Conservation (phyloP, 2,113 vertebrate species). For the Pandion haliaetus region DNA sequence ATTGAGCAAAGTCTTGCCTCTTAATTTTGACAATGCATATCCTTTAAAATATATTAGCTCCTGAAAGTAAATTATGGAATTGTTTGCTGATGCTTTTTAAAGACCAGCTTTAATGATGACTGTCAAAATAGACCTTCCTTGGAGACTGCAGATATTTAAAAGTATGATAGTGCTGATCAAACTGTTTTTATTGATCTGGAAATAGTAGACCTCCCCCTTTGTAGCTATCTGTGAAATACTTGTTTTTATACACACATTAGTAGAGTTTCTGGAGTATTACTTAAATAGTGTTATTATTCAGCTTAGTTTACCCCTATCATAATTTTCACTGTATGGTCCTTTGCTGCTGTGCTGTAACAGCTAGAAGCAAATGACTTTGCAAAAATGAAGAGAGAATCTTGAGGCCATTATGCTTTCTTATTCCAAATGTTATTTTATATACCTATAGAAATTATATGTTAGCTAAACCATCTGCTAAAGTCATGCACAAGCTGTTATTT, state of each 20-base stretch:
- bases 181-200: background rate
- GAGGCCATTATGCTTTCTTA: slow-evolving; percentile 35
- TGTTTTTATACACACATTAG: background rate
- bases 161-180: background rate
- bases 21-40: background rate
- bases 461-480: slow-evolving; percentile 68
- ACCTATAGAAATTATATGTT: slow-evolving; percentile 66
- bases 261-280: background rate
- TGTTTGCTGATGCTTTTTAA: background rate
- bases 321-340: background rate
- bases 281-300: background rate
- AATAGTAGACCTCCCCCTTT: background rate
- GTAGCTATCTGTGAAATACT: background rate
- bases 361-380: slow-evolving; percentile 41
- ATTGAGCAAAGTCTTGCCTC: background rate
- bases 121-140: background rate
- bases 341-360: background rate
- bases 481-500: slow-evolving; percentile 51
- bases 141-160: background rate
- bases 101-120: background rate
- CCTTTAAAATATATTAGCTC: background rate
- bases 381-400: slow-evolving; percentile 43
- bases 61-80: background rate
- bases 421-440: slow-evolving; percentile 63
- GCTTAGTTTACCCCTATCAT: background rate